A percentile compares a stretch with the other conserved stretches of the same genome.
Conservation (phyloP, 2,888 invertebrate genomes). For the Omphaloscelis lunosa region DNA sequence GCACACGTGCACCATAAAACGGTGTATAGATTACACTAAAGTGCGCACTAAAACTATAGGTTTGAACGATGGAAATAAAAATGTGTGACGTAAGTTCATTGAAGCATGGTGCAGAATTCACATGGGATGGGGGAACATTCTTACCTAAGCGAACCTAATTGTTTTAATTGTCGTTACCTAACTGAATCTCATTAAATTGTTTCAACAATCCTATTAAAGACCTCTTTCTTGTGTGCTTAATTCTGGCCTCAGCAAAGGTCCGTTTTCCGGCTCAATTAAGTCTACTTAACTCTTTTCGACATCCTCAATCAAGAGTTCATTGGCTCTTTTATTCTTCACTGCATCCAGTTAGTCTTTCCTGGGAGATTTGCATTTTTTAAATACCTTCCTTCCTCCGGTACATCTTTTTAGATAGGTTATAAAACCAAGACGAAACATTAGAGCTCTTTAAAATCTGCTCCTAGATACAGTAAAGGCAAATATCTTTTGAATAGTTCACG, state of each 20-base stretch:
- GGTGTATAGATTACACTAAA: slow-evolving; percentile 58
- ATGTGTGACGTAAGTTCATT: slow-evolving; percentile 52
- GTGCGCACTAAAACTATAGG: slow-evolving; percentile 50
- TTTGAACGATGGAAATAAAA: slow-evolving; percentile 54
- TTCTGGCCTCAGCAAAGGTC: slow-evolving; percentile 25
- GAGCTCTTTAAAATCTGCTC: slow-evolving; percentile 27
- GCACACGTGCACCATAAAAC: slow-evolving; percentile 59
- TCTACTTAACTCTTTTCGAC: slow-evolving; percentile 45
- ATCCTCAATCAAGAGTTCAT: slow-evolving; percentile 52
- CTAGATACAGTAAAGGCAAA: slow-evolving; percentile 28
- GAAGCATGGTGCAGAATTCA: slow-evolving; percentile 43
- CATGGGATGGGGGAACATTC: slow-evolving; percentile 32
- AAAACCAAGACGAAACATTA: background rate
- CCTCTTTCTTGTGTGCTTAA: slow-evolving; percentile 23
- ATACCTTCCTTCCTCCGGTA: background rate
- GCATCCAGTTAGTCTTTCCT: background rate
- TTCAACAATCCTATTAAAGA: slow-evolving; percentile 16
- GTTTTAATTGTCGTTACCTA: slow-evolving; percentile 52
- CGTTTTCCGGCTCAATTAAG: slow-evolving; percentile 49
- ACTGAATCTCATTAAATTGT: slow-evolving; percentile 41
- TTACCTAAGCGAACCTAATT: slow-evolving; percentile 55
- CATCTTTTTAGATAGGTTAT: background rate
- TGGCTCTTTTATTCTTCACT: slow-evolving; percentile 27
- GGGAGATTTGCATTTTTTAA: background rate
- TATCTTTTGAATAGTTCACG: slow-evolving; percentile 56